Evolutionary conservation across 2,888 invertebrate genomes (phyloP), one percentile per base, ranked within the genome.

Genomic region (Eucera pruinosa): DNA sequence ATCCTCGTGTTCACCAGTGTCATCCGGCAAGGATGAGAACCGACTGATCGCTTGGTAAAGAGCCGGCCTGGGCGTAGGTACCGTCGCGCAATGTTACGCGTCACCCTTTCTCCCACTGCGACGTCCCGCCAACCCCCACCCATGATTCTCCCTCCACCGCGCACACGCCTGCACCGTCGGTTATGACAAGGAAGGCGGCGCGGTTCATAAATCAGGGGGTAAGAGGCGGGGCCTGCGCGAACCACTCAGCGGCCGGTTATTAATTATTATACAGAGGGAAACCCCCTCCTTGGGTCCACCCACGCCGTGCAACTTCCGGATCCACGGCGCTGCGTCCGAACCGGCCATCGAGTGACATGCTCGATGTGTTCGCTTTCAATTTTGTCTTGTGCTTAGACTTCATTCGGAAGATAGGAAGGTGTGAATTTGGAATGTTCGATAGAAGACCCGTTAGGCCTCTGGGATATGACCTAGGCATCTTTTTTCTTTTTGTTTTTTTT

Each of bases 151-250:
- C 36, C 62, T 47, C 62, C 41, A 67, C 64, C 74, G 41, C 50
- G 50, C 66, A 54, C 60, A 25, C n/a, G 61, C 61, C 47, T 33
- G 45, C 57, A 41, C 68, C 80, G 64, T 9, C 80, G 89, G 88
- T 92, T 92, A 92, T 92, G 92, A 92, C 92, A 91, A 88, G 86
- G 89, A 88, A 90, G 92, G 92, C 92, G 92, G 90, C 87, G 89
- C 92, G 90, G 89, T 91, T 92, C 91, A 92, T 92, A 92, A 92
- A 91, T 91, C 91, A 90, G 90, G 89, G 89, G 90, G 86, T 86
- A 86, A 85, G 86, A 84, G 92, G 91, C 91, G 92, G 92, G 77
- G 91, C 90, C 70, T 87, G 69, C 69, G 67, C 85, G 89, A 90
- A 86, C 92, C 92, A 92, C 90, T 92, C 92, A 91, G 89, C 90